These are phyloP conservation scores for Rhaphigaster nebulosa DNA, from an alignment of 2,888 invertebrate species.

Conservation along the genomic window DNA sequence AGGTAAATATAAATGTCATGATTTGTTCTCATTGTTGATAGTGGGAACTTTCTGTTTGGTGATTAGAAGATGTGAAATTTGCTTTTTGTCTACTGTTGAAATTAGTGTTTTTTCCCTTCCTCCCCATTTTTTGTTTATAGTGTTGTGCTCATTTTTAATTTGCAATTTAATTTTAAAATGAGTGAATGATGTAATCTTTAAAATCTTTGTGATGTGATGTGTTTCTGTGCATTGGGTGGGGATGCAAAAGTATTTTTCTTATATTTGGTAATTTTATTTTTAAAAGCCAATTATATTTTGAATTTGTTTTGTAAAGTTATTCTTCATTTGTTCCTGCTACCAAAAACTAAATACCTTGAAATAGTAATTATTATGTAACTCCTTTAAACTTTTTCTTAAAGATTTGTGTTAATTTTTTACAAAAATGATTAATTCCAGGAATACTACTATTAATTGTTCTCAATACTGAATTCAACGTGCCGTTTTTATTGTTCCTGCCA, in stretches of 20 bases:
- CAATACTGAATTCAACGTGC: background rate
- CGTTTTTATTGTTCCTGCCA: too few relatives aligned
- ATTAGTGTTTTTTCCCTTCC: background rate
- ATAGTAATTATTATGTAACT: background rate
- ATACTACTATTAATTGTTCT: background rate
- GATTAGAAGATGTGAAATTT: background rate
- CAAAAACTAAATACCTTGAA: background rate
- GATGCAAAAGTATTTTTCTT: background rate
- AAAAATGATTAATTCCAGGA: background rate
- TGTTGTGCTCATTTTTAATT: background rate
- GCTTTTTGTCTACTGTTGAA: slow-evolving; percentile 8
- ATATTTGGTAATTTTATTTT: background rate
- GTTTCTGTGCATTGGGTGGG: background rate
- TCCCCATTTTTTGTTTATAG: background rate
- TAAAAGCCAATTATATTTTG: background rate
- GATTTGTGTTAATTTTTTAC: too few relatives aligned
- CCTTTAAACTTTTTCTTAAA: background rate
- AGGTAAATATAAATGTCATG: slow-evolving; percentile 7
- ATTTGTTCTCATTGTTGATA: background rate
- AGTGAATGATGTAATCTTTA: background rate
- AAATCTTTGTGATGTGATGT: background rate
- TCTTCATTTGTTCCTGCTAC: background rate
- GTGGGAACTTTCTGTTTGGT: background rate
- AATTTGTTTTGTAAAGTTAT: background rate
- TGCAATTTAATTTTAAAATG: background rate